A percentile compares a stretch with the other conserved stretches of the same genome.
Conservation (phyloP, 2,113 vertebrate species). For the Phodopus roborovskii region DNA sequence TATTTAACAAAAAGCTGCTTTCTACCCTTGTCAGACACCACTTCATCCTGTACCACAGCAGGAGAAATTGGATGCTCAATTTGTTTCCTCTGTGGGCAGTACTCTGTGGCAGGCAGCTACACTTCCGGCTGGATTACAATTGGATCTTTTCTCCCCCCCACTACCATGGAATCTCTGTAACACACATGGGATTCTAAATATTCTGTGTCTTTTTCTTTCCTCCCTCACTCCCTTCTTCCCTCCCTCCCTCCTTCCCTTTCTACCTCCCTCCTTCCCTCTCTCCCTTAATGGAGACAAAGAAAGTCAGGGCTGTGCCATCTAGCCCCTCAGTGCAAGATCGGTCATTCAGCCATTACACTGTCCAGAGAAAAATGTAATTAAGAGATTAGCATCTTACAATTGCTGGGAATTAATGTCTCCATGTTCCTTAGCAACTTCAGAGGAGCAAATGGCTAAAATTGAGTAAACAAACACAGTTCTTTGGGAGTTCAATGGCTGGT, state of each 20-base stretch:
- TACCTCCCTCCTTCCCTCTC: not conserved
- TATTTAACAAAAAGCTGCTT: constrained; percentile 87
- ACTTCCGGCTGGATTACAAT: constrained; percentile 81
- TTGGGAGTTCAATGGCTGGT: not conserved
- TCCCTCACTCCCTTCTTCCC: too few species aligned
- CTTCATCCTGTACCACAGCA: constrained; percentile 85
- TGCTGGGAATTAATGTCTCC: not conserved
- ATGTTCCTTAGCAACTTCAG: not conserved
- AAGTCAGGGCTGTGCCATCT: not conserved
- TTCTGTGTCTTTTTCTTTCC: not conserved
- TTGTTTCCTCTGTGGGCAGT: constrained; percentile 86
- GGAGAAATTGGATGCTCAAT: constrained; percentile 81
- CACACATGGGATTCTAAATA: not conserved
- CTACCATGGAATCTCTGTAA: constrained; percentile 68
- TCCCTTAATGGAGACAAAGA: not conserved
- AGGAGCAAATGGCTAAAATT: not conserved
- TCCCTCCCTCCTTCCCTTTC: not conserved
- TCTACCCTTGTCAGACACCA: constrained; percentile 86
- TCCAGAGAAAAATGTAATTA: not conserved
- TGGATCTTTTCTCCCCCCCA: constrained; percentile 64
- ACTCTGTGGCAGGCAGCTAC: constrained; percentile 79
- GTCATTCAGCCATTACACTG: not conserved
- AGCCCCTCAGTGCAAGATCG: not conserved
- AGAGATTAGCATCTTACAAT: not conserved
- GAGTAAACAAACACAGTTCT: not conserved